These are phyloP conservation scores for Chromis chromis DNA, from an alignment of 2,797 vertebrate genomes.

Conservation along the genomic window DNA sequence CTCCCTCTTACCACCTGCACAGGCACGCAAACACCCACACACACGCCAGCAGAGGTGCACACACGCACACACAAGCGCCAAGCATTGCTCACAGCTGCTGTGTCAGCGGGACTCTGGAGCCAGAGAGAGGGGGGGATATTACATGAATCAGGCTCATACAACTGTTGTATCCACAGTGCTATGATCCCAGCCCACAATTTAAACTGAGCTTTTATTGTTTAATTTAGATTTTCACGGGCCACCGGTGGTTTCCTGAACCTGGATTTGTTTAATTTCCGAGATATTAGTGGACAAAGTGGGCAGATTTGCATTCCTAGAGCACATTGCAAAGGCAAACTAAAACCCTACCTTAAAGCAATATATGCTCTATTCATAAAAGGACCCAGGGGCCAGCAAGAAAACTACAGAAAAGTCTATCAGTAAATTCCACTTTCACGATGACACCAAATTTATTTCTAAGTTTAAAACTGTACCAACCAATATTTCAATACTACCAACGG, in stretches of 20 bases:
- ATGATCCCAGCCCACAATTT: conserved; percentile 49
- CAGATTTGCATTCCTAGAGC: conserved; percentile 21
- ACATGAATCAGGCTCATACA: conserved; percentile 72
- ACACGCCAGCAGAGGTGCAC: conserved; percentile 14
- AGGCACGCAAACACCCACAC: conserved; percentile 20
- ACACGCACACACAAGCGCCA: conserved; percentile 21
- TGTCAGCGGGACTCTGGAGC: conserved; percentile 78
- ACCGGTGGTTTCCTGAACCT: conserved; percentile 25
- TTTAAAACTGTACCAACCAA: not conserved
- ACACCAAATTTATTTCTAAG: not conserved
- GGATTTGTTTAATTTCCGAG: conserved; percentile 40
- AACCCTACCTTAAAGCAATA: not conserved
- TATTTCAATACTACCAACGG: not conserved
- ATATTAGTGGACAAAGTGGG: conserved; percentile 28
- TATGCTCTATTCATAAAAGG: not conserved
- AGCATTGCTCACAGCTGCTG: conserved; percentile 79
- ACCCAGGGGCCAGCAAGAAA: not conserved
- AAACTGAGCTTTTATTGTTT: conserved; percentile 59
- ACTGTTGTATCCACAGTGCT: conserved; percentile 56
- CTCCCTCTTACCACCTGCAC: conserved; percentile 75
- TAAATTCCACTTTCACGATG: not conserved
- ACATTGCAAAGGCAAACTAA: conserved; percentile 10
- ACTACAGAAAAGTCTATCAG: not conserved
- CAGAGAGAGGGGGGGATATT: conserved; percentile 57
- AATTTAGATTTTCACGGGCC: conserved; percentile 35